These are phyloP conservation scores for Dromiciops gliroides DNA, from an alignment of 2,113 vertebrate species.

Conservation along the genomic window DNA sequence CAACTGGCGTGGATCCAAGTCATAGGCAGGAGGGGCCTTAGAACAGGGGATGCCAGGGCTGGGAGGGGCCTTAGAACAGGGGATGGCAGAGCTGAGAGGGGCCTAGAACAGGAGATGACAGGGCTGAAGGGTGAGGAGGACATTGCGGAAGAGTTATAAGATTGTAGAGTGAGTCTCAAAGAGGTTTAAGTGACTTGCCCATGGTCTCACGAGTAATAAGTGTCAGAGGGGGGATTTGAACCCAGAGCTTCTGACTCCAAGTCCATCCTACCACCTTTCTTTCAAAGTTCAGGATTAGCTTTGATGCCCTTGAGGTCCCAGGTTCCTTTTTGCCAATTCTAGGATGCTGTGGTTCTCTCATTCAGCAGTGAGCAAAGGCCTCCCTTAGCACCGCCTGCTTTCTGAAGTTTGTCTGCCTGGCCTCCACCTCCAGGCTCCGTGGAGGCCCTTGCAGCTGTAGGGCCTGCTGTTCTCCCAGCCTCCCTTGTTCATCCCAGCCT, in stretches of 20 bases:
- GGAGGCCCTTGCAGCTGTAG: too few species aligned
- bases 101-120: too few species aligned
- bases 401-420: too few species aligned
- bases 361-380: neutral
- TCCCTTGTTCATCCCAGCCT: constrained; percentile 52
- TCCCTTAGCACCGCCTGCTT: too few species aligned
- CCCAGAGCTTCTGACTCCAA: too few species aligned
- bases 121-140: too few species aligned
- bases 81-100: too few species aligned
- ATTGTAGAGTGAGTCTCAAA: too few species aligned
- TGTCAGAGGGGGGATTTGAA: neutral
- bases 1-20: neutral
- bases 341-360: neutral
- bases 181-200: neutral
- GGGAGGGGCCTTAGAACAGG: too few species aligned
- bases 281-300: neutral
- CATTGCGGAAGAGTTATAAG: too few species aligned
- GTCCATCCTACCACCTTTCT: neutral
- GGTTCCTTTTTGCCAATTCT: neutral
- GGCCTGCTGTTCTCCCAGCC: constrained; percentile 48
- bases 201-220: neutral
- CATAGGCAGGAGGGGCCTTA: neutral
- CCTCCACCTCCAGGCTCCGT: neutral
- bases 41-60: neutral
- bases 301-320: neutral